Base-by-base conservation (phyloP, 2,113 vertebrate species). In the Equus quagga region DNA sequence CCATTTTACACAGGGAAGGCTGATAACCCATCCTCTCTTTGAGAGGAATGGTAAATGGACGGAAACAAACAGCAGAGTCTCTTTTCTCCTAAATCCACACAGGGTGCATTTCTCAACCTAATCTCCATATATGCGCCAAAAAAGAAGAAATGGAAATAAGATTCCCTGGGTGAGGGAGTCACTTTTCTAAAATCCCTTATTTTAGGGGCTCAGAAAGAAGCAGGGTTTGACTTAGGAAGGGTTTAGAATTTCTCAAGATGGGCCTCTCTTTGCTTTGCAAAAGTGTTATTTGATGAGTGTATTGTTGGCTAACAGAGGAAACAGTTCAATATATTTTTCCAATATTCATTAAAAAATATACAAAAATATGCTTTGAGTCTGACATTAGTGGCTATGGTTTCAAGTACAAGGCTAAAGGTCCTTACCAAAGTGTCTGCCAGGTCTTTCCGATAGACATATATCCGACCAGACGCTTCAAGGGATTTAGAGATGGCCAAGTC, bases 371-470 rank as follows among this genome's bases (percentile, higher is more conserved):
- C 44, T 44, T 36, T 36, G 31, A 86, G 44, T 19, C 28, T 97
- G 76, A 56, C 6, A 24, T 73, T 17, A 17, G 58, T n/a, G 58
- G 33, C 13, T 7, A 0, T 19, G 36, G 41, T 51, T 95, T 91
- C 58, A 58, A 91, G 26, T 60, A 36, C 23, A 62, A 76, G 69
- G 64, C 41, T 41, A 73, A 83, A 70, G n/a, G 86, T 92, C 94
- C 99, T 98, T 99, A 99, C 99, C 99, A 99, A 98, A 96, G 99
- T 98, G 96, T 99, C 99, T 1, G 99, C 98, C 82, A 99, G 98
- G 97, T 99, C 99, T 98, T 99, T 99, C 98, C 99, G 98, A 98
- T 99, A 99, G 46, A 99, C 99, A 94, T 99, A 99, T 94, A 99
- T 99, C 80, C 99, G 99, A 97, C 99, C 99, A 54, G 99, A 99